Evolutionary conservation across 1,140 invertebrate species (phyloP).

Genomic region (Rhopalosiphum maidis): DNA sequence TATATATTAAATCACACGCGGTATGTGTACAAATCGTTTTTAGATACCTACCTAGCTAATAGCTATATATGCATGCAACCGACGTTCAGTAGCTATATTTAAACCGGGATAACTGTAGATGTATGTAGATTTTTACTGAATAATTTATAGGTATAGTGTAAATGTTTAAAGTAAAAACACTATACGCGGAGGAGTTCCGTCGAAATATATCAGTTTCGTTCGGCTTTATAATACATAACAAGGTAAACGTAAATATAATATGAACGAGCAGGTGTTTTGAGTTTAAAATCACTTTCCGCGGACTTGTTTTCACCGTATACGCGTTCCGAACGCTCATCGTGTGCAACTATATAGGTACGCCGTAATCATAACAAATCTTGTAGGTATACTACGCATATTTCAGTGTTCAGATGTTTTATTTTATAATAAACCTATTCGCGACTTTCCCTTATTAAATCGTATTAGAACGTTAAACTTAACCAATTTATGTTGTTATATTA

Average conservation of each 20-base stretch:
- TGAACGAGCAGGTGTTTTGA: background rate
- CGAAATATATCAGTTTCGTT: background rate
- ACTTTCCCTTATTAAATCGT: background rate
- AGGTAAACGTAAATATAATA: slow-evolving; percentile 12
- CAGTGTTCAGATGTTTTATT: no score
- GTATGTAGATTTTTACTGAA: background rate
- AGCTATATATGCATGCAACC: background rate
- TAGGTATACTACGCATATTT: no score
- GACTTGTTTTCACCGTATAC: background rate
- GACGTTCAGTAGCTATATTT: background rate
- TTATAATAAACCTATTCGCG: background rate
- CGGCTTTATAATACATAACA: background rate
- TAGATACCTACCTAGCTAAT: background rate
- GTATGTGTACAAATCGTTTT: background rate
- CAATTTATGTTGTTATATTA: background rate
- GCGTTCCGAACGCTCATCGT: background rate
- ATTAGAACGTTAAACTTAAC: background rate
- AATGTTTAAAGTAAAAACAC: background rate
- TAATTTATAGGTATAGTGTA: background rate
- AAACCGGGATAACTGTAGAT: background rate
- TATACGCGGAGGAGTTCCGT: background rate
- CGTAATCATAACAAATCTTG: background rate
- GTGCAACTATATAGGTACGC: background rate
- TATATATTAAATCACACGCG: background rate
- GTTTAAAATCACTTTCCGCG: background rate